Base-by-base conservation (phyloP, 2,888 invertebrate species). In the Thera obeliscata region DNA sequence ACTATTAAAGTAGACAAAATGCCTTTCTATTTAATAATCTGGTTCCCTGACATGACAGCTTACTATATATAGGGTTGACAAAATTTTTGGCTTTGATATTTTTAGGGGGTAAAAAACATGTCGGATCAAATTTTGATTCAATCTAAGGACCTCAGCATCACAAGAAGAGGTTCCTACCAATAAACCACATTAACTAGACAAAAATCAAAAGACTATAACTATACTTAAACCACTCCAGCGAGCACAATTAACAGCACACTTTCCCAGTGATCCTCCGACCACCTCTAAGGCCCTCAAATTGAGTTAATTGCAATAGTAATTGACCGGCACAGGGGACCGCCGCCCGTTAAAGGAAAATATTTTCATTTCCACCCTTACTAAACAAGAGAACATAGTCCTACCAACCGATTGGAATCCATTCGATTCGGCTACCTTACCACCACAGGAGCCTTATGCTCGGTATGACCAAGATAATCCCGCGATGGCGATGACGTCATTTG, bases 261-360 rank as follows among this genome's bases (percentile, higher is more conserved):
- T 84, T 84, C 86, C 86, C 82, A 84, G 61, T 84, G 85, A 87
- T 81, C 82, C 70, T 79, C 73, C 80, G 72, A 85, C 80, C 81
- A 81, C 80, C 76, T 79, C 78, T 78, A 79, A 83, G 78, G 78
- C 82, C 86, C 85, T 85, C 87, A 88, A 90, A 90, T 90, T 90
- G 89, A 88, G 76, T 87, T 90, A 90, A 90, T 90, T 89, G 85
- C 87, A 83, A 84, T 84, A 85, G 89, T 90, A 90, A 90, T 90
- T 87, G 87, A 84, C 78, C 81, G 74, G 80, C 81, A 80, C 81
- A 74, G 80, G 80, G 82, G 83, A 83, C 84, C 82, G 82, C 83
- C 84, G n/a, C n/a, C n/a, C n/a, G 86, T 86, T 86, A 87, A 88
- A 86, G 84, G 85, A 84, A 89, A 90, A 89, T 89, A 89, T 88